Percentiles rank a stretch among this genome's conserved stretches.
These are phyloP conservation scores for Xiphophorus couchianus DNA, from an alignment of 2,113 vertebrate species.

Conservation along the genomic window DNA sequence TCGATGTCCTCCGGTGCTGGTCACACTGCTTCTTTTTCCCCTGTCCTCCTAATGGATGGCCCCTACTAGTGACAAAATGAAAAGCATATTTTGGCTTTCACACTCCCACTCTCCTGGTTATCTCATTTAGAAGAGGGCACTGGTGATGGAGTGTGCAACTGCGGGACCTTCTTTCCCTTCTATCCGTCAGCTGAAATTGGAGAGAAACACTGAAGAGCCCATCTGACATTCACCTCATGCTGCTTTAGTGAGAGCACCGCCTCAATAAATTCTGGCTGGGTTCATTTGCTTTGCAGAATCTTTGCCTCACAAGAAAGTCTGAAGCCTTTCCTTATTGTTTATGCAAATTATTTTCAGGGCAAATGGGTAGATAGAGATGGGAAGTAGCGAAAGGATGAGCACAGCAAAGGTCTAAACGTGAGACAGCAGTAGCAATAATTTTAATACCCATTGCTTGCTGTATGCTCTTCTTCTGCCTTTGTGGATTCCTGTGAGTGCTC, in stretches of 20 bases:
- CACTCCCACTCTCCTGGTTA: slow-evolving; percentile 26
- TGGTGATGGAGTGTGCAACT: slow-evolving; percentile 9
- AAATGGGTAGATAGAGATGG: not conserved
- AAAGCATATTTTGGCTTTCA: slow-evolving; percentile 28
- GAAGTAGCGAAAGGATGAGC: not conserved
- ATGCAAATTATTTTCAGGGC: not conserved
- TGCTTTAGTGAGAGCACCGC: too few relatives aligned
- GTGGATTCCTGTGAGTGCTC: not conserved
- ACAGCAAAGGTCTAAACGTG: not conserved
- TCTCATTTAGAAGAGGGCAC: slow-evolving; percentile 30
- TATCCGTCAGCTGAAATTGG: slow-evolving; percentile 26
- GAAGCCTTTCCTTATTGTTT: not conserved
- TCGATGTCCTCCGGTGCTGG: slow-evolving; percentile 14
- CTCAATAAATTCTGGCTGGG: not conserved
- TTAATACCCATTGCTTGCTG: not conserved
- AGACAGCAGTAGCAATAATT: not conserved
- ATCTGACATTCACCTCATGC: slow-evolving; percentile 6
- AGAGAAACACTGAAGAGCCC: slow-evolving; percentile 28
- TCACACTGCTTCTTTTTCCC: slow-evolving; percentile 10
- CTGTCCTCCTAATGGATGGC: slow-evolving; percentile 25
- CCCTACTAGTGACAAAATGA: slow-evolving; percentile 17
- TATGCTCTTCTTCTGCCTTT: not conserved
- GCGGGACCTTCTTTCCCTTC: not conserved
- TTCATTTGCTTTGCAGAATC: not conserved
- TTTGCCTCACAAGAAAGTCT: not conserved